Conservation (phyloP, 2,797 vertebrate species). For the Urocyon cinereoargenteus region DNA sequence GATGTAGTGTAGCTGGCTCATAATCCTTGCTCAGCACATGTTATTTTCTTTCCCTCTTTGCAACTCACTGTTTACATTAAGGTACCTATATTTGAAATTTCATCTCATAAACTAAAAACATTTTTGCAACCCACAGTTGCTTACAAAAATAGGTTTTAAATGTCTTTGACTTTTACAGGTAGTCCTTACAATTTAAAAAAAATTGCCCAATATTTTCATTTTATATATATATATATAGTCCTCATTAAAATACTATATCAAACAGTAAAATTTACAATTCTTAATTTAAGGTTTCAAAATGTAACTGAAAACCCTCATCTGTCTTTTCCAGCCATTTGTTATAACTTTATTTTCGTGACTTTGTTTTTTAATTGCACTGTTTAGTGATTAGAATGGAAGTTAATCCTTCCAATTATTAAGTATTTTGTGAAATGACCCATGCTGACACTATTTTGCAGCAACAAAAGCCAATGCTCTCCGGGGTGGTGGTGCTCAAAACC, state of each 20-base stretch:
- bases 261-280: background rate
- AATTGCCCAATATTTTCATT: background rate
- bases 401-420: background rate
- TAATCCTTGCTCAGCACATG: background rate
- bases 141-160: slow-evolving; percentile 44
- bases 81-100: background rate
- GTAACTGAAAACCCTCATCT: background rate
- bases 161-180: slow-evolving; percentile 8
- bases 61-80: background rate
- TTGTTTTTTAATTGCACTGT: background rate
- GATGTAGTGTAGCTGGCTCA: background rate
- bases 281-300: slow-evolving; percentile 35
- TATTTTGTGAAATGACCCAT: background rate
- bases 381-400: background rate
- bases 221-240: background rate
- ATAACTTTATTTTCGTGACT: background rate
- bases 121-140: background rate
- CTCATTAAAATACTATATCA: background rate
- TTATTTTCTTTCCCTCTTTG: background rate
- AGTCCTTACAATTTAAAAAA: slow-evolving; percentile 2
- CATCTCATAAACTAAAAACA: slow-evolving; percentile 15
- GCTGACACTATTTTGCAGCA: background rate
- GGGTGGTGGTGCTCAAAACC: background rate
- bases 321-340: background rate
- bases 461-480: background rate